A percentile compares a stretch with the other conserved stretches of the same genome.
These are phyloP conservation scores for Ondatra zibethicus DNA, from an alignment of 2,113 vertebrate genomes.

Conservation along the genomic window DNA sequence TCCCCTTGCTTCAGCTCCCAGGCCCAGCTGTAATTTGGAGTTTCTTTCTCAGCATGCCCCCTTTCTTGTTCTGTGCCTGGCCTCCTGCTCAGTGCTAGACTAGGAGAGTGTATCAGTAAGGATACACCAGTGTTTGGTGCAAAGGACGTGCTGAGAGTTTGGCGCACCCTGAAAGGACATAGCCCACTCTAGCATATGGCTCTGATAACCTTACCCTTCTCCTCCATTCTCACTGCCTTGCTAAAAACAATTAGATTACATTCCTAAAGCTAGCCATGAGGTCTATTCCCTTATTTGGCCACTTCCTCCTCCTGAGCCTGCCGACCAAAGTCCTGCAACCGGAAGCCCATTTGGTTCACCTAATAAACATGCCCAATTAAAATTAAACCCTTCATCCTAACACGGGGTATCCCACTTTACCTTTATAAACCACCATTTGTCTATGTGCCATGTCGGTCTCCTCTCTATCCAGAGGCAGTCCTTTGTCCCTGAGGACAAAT, in stretches of 20 bases:
- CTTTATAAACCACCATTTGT: not conserved
- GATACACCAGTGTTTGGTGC: accelerated
- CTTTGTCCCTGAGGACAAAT: not conserved
- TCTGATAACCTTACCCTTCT: not conserved
- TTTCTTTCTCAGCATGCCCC: not conserved
- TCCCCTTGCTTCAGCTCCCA: too few relatives aligned
- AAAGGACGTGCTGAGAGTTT: accelerated
- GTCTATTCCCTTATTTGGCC: not conserved
- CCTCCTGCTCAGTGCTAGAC: too few relatives aligned
- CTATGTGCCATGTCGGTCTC: not conserved
- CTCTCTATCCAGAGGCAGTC: not conserved
- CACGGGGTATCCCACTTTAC: not conserved
- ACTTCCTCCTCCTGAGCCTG: not conserved
- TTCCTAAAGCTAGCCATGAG: not conserved
- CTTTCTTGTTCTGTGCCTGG: not conserved
- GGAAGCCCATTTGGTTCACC: not conserved
- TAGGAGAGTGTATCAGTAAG: not conserved
- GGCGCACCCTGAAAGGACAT: not conserved
- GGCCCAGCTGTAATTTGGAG: too few relatives aligned
- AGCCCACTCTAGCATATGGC: not conserved
- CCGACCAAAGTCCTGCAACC: not conserved
- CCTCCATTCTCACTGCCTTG: not conserved
- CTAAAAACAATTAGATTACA: not conserved
- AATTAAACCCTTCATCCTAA: not conserved
- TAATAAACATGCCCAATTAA: not conserved